A percentile compares a stretch with the other conserved stretches of the same genome.
phyloP scores from a whole-genome alignment of 2,113 vertebrate species.

The Nycticebus coucang region DNA sequence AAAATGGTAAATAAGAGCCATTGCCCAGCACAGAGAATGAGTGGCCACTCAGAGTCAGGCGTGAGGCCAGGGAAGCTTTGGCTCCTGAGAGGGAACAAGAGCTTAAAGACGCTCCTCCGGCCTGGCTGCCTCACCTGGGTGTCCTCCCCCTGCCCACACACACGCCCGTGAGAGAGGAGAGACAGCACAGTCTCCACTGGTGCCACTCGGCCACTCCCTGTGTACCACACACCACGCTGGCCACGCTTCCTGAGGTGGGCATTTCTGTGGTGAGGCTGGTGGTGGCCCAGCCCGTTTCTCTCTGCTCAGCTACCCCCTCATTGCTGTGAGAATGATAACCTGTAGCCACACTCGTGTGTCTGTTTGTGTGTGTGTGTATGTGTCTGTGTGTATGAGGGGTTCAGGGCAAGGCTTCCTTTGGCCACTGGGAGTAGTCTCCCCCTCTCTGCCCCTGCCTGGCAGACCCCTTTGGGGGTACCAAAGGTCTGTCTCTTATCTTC shows the following conservation, averaged over 20 bases:
- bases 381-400: not conserved
- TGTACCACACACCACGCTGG: too few relatives aligned
- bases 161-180: not conserved
- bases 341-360: not conserved
- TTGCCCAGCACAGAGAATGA: not conserved
- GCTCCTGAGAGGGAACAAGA: not conserved
- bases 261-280: not conserved
- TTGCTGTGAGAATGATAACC: not conserved
- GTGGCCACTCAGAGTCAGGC: not conserved
- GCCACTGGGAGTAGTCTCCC: accelerated
- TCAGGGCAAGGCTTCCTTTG: not conserved
- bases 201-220: not conserved
- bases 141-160: not conserved
- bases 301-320: too few relatives aligned
- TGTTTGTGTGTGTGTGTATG: not conserved
- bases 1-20: not conserved
- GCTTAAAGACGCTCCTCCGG: not conserved
- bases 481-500: not conserved
- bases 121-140: too few relatives aligned
- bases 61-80: not conserved
- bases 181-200: accelerated
- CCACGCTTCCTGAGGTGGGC: not conserved
- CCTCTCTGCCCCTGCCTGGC: not conserved
- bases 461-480: not conserved
- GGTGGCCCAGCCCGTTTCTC: not conserved